A percentile compares a stretch with the other conserved stretches of the same genome.
Evolutionary conservation across 2,888 invertebrate species (phyloP).

Genomic region (Rhyacophila evoluta): DNA sequence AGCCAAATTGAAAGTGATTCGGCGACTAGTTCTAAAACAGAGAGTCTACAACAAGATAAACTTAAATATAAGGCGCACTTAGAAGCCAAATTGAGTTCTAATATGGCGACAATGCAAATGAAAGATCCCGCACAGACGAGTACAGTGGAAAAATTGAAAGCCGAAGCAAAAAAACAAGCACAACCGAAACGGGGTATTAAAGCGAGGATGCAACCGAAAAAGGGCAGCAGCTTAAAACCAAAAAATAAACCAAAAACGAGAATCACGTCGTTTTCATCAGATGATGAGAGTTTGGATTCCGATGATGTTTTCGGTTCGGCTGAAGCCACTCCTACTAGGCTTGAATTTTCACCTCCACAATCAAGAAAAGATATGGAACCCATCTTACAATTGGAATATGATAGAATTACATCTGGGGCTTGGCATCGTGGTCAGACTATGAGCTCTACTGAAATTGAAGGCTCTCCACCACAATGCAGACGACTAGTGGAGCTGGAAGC

Average conservation of each 20-base stretch:
- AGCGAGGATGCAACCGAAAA: conserved; percentile 72
- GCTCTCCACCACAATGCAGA: conserved; percentile 80
- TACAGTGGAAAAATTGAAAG: conserved; percentile 67
- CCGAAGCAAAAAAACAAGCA: conserved; percentile 70
- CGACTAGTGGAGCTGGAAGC: conserved; percentile 75
- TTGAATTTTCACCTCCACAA: conserved; percentile 82
- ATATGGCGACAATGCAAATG: conserved; percentile 64
- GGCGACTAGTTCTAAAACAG: conserved; percentile 79
- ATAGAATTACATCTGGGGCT: conserved; percentile 75
- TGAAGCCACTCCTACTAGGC: conserved; percentile 77
- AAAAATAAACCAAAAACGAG: conserved; percentile 77
- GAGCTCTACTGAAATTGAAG: conserved; percentile 84
- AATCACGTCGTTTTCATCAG: conserved; percentile 81
- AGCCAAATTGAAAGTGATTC: conserved; percentile 84
- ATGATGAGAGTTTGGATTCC: conserved; percentile 81
- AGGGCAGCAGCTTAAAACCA: conserved; percentile 71
- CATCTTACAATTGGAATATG: conserved; percentile 79
- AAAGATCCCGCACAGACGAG: conserved; percentile 66
- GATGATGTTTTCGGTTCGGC: conserved; percentile 83
- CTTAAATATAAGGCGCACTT: conserved; percentile 65
- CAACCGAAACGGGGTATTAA: conserved; percentile 75
- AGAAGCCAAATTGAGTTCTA: conserved; percentile 70
- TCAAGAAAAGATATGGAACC: conserved; percentile 82
- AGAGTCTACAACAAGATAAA: conserved; percentile 73
- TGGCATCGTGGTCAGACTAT: conserved; percentile 79